Evolutionary conservation across 2,888 invertebrate genomes (phyloP).

Genomic region (Hypomecis punctinalis): DNA sequence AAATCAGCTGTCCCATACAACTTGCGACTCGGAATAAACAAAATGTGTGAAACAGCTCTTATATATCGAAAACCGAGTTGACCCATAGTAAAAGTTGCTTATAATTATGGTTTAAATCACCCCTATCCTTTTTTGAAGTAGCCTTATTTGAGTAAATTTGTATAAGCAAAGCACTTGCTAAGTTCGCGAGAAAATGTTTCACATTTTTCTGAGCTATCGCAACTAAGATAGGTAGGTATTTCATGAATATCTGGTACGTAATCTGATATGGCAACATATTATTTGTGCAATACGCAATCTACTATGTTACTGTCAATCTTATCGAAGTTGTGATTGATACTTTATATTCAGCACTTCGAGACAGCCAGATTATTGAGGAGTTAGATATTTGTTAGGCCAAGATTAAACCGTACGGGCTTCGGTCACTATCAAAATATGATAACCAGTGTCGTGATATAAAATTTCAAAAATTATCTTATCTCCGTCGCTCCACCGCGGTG

Average conservation of each 20-base stretch:
- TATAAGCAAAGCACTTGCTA: too few relatives aligned
- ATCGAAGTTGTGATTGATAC: conserved; percentile 70
- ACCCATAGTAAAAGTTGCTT: too few relatives aligned
- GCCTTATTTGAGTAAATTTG: too few relatives aligned
- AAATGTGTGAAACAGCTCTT: too few relatives aligned
- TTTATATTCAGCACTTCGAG: conserved; percentile 45
- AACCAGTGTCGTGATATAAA: conserved; percentile 66
- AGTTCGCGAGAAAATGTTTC: too few relatives aligned
- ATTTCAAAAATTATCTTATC: conserved; percentile 78
- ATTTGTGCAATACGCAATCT: conserved; percentile 38
- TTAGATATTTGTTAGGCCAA: conserved; percentile 60
- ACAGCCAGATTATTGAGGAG: conserved; percentile 58
- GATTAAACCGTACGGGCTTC: conserved; percentile 60
- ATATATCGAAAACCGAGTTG: too few relatives aligned
- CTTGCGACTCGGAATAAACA: too few relatives aligned
- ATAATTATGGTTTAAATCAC: too few relatives aligned
- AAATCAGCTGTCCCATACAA: too few relatives aligned
- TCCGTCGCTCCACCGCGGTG: conserved; percentile 58
- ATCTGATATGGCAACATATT: conserved; percentile 30
- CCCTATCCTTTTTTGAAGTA: too few relatives aligned
- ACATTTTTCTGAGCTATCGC: not conserved
- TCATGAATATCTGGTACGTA: conserved; percentile 1
- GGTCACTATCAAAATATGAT: conserved; percentile 65
- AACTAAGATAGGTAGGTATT: not conserved
- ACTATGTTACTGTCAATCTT: conserved; percentile 56